Base-by-base conservation (phyloP, 2,888 invertebrate species). In the Sphecodes monilicornis region DNA sequence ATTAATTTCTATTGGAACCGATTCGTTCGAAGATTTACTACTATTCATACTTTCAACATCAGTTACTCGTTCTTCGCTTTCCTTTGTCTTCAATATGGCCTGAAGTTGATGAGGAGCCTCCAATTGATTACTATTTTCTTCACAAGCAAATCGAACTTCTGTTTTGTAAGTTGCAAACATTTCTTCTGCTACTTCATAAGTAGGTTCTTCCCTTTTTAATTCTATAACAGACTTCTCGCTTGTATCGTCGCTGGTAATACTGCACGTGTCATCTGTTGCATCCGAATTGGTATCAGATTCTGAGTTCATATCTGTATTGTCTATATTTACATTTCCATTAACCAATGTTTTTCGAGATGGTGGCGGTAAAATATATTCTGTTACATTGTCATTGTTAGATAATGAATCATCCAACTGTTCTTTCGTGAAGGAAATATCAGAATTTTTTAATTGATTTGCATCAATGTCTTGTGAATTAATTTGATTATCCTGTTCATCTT, bases 191-290 rank as follows among this genome's bases (percentile, higher is more conserved):
- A 66, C 54, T 36, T 86, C 78, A 11, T 78, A 74, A 32, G 66
- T 39, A 8, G 77, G 60, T 22, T 86, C 89, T n/a, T 89, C 87
- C 66, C 87, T 88, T 54, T 91, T 91, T 29, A 87, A 83, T 86
- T 93, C 92, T 76, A 91, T 89, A 11, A 92, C 87, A 26, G 92
- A 91, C 72, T 93, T 92, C 36, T 92, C 92, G 39, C 88, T 90
- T 29, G 82, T 72, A 54, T 92, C 92, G 22, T 92, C 91, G 57
- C 89, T 91, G n/a, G 78, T 86, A 64, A 91, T 79, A 70, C 92
- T 92, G 76, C 89, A 89, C 1, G 90, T 87, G 13, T 93, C 93
- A 41, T 93, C 93, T 36, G 87, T 90, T 6, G 79, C 81, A 66
- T 92, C 91, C 18, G 89, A 83, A 77, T 86, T 88, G 10, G 76